phyloP scores from a whole-genome alignment of 2,888 invertebrate species.

The Hyposoter dolosus region DNA sequence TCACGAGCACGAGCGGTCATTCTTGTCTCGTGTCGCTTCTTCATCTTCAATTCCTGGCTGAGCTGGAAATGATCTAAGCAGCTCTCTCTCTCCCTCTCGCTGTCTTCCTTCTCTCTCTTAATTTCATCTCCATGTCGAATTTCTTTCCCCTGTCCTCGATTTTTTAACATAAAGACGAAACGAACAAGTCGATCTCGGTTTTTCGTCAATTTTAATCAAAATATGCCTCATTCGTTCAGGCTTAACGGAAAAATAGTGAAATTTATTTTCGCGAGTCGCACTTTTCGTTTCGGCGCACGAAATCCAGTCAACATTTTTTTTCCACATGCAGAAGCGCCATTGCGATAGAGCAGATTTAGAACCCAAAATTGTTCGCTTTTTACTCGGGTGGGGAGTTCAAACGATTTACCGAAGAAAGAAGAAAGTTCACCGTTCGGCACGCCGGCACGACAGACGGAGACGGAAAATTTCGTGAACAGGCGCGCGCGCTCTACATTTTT shows the following conservation, averaged over 20 bases:
- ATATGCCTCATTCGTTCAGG: neutral
- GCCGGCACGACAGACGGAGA: neutral
- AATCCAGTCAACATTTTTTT: neutral
- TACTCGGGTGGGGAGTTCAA: neutral
- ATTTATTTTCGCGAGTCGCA: neutral
- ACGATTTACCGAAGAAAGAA: slow-evolving; percentile 5
- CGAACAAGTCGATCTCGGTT: neutral
- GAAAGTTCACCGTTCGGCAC: slow-evolving; percentile 25
- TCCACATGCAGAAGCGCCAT: neutral
- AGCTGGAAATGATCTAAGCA: slow-evolving; percentile 53
- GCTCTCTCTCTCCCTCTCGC: neutral
- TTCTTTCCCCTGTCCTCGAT: neutral
- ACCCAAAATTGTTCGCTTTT: neutral
- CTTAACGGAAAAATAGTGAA: neutral
- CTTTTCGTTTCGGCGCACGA: neutral
- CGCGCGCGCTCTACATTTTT: slow-evolving; percentile 13
- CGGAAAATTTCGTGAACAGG: neutral
- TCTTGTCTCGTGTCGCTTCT: neutral
- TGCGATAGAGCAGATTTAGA: neutral
- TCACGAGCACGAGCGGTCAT: slow-evolving; percentile 40
- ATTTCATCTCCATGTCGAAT: neutral
- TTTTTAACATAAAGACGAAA: neutral
- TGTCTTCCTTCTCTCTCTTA: slow-evolving; percentile 1
- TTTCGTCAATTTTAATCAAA: neutral
- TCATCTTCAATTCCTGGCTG: neutral